Conservation (phyloP, 2,888 invertebrate genomes). For the Drosophila formosana region DNA sequence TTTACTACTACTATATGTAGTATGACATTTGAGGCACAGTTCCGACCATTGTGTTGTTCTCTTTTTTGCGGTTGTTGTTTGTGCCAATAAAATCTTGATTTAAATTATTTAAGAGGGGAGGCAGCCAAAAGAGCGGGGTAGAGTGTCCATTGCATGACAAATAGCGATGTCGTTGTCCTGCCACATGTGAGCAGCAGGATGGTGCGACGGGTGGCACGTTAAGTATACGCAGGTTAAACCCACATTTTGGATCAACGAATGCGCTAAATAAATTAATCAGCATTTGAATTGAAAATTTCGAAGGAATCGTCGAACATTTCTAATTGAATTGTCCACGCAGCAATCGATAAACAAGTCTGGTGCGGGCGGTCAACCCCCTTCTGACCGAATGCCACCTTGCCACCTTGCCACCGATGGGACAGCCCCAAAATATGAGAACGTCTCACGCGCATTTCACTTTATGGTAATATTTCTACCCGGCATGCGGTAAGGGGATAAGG, state of each 20-base stretch:
- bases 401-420: conserved; percentile 3
- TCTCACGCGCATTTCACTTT: conserved; percentile 55
- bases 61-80: conserved; percentile 32
- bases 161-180: conserved; percentile 42
- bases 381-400: not conserved
- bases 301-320: conserved; percentile 49
- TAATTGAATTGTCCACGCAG: conserved; percentile 58
- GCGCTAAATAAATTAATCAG: conserved; percentile 70
- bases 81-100: conserved; percentile 58
- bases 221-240: not conserved
- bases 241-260: conserved; percentile 7
- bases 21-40: conserved; percentile 14
- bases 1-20: not conserved
- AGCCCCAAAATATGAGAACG: conserved; percentile 9
- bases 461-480: conserved; percentile 59
- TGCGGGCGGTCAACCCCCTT: conserved; percentile 5
- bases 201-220: no score
- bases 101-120: conserved; percentile 65
- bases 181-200: conserved; percentile 19
- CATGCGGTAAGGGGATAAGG: not conserved
- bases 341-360: conserved; percentile 40
- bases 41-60: conserved; percentile 13
- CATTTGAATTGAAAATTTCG: conserved; percentile 50
- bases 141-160: conserved; percentile 56
- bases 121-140: not conserved